Evolutionary conservation across 2,113 vertebrate genomes (phyloP).

Genomic region (Eurypyga helias): DNA sequence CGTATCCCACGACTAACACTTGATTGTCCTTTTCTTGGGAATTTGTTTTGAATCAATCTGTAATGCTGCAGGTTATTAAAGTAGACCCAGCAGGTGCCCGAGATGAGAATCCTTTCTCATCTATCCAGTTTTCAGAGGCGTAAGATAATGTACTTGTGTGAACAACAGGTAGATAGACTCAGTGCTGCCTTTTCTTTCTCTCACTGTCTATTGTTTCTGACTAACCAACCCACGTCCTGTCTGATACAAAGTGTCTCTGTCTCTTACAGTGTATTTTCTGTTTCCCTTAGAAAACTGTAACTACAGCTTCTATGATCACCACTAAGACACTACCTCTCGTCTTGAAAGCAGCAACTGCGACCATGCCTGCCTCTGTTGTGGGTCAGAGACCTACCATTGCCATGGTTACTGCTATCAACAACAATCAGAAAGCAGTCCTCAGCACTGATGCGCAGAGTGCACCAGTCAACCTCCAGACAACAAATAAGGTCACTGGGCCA

Average conservation of each 20-base stretch:
- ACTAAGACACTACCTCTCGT: constrained; percentile 99
- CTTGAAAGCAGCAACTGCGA: constrained; percentile 94
- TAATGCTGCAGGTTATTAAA: neutral
- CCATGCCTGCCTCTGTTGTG: constrained; percentile 90
- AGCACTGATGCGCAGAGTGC: constrained; percentile 89
- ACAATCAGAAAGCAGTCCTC: constrained; percentile 87
- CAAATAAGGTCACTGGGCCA: constrained; percentile 91
- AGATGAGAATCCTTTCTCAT: neutral
- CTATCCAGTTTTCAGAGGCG: neutral
- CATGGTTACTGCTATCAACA: constrained; percentile 97
- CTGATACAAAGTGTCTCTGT: constrained; percentile 37
- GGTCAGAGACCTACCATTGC: constrained; percentile 92
- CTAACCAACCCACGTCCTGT: constrained; percentile 48
- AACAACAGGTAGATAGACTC: constrained; percentile 16
- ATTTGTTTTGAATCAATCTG: neutral
- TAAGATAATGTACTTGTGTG: neutral
- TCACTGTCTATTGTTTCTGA: constrained; percentile 39
- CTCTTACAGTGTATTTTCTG: constrained; percentile 73
- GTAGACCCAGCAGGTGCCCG: neutral
- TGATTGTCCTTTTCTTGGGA: neutral
- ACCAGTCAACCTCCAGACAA: constrained; percentile 96
- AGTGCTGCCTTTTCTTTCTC: constrained; percentile 46
- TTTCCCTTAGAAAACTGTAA: constrained; percentile 90
- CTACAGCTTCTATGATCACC: constrained; percentile 95
- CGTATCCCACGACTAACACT: neutral